Conservation (phyloP, 1,140 invertebrate genomes). For the Caerostris extrusa region DNA sequence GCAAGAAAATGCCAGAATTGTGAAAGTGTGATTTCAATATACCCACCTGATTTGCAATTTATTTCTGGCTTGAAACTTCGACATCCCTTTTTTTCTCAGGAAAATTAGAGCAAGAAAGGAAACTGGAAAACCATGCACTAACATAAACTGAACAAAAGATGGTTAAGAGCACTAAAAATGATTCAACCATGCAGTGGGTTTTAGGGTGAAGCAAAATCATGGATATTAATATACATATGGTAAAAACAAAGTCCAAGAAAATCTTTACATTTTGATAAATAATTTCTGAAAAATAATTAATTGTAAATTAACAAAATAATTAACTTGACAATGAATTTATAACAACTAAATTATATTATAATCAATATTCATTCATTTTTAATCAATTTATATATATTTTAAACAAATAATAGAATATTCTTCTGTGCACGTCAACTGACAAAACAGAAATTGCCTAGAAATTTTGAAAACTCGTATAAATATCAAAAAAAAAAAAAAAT, state of each 20-base stretch:
- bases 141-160: constrained; percentile 76
- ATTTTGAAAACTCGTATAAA: too few species aligned
- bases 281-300: neutral
- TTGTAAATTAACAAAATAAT: neutral
- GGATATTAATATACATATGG: neutral
- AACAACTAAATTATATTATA: neutral
- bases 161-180: constrained; percentile 55
- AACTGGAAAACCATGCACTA: constrained; percentile 77
- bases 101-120: constrained; percentile 74
- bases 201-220: neutral
- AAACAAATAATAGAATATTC: too few species aligned
- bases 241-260: constrained; percentile 8
- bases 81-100: constrained; percentile 57
- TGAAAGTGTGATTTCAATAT: constrained; percentile 40
- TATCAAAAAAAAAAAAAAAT: too few species aligned
- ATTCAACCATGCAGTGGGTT: constrained; percentile 62
- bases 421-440: too few species aligned
- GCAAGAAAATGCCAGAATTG: constrained; percentile 77
- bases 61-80: constrained; percentile 60
- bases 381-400: too few species aligned
- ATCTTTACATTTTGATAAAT: neutral
- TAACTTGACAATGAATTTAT: neutral
- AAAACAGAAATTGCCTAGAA: too few species aligned
- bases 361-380: too few species aligned
- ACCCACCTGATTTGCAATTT: constrained; percentile 70